Base-by-base conservation (phyloP, 2,113 vertebrate genomes). In the Petroica traversi region DNA sequence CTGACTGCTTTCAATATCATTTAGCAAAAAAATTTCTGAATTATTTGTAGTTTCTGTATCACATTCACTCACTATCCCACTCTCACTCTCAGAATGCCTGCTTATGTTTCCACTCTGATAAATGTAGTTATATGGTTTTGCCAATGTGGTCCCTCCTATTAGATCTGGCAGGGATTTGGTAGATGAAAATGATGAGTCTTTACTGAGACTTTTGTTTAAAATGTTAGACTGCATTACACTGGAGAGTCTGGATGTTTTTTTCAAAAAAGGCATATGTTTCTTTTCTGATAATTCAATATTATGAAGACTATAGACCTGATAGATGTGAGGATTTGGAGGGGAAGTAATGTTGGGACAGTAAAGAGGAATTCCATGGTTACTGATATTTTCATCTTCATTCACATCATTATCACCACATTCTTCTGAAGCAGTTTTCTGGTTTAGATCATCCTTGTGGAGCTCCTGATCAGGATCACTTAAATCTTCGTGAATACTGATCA, bases 141-240 rank as follows among this genome's bases (percentile, higher is more conserved):
- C 67, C 76, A 93, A 8, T 79, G 46, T 95, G 55, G 98, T 92
- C 9, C 98, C 97, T 40, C 98, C 98, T 72, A 98, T 91, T 71
- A 99, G 97, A 90, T 99, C 99, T 41, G 99, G 99, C 61, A 99
- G 96, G 28, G 99, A 99, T 86, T 99, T 99, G 23, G 98, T 97
- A 52, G 99, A 99, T 85, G 99, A 99, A 97, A 99, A 99, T 2
- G 99, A 99, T 33, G 98, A 99, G 95, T 99, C 99, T 88, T 99
- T 99, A 92, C 99, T 99, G 48, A 98, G 94, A 81, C 98, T 98
- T 97, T 99, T 99, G 55, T 98, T 98, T 79, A 99, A 97, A 71
- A 88, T 83, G 66, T 92, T 97, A 66, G 97, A 82, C n/a, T 98
- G 96, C 28, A 98, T 98, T 77, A 90, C 68, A 90, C 34, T 97